Percentiles rank a stretch among this genome's conserved stretches.
Evolutionary conservation across 2,888 invertebrate species (phyloP).

Genomic region (Lepidocyrtinus sp.): DNA sequence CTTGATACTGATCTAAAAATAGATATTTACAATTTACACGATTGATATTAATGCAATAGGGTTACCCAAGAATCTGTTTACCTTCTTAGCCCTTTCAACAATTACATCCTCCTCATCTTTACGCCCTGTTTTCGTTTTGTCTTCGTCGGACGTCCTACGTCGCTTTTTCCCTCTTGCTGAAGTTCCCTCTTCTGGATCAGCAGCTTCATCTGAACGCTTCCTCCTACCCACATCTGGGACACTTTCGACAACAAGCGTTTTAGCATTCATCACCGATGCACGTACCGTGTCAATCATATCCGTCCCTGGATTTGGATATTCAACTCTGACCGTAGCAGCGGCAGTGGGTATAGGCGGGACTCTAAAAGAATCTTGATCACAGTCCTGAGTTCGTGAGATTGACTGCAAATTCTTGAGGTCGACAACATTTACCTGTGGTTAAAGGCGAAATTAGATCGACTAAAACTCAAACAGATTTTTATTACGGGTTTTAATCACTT

Average conservation of each 20-base stretch:
- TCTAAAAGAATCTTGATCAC: too few relatives aligned
- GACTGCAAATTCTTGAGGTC: constrained; percentile 40
- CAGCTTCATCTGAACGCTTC: too few relatives aligned
- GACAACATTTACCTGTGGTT: constrained; percentile 30
- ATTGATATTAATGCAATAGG: not conserved
- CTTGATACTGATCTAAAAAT: constrained; percentile 26
- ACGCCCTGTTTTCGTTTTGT: too few relatives aligned
- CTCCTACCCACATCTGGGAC: too few relatives aligned
- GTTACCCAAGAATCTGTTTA: not conserved
- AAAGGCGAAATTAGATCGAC: not conserved
- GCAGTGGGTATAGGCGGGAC: too few relatives aligned
- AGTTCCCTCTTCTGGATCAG: not conserved
- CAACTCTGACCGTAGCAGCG: too few relatives aligned
- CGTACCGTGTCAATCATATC: constrained; percentile 35
- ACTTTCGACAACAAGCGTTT: constrained; percentile 8
- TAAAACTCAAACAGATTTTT: not conserved
- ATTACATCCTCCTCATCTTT: constrained; percentile 9
- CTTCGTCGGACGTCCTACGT: too few relatives aligned
- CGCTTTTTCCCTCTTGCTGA: too few relatives aligned
- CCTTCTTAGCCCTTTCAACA: constrained; percentile 39
- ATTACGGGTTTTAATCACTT: not conserved
- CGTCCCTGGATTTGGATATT: constrained; percentile 16
- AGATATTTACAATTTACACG: not conserved
- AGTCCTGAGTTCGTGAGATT: not conserved
- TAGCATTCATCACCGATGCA: constrained; percentile 35